phyloP scores from a whole-genome alignment of 2,113 vertebrate species.

The Gymnobelideus leadbeateri region DNA sequence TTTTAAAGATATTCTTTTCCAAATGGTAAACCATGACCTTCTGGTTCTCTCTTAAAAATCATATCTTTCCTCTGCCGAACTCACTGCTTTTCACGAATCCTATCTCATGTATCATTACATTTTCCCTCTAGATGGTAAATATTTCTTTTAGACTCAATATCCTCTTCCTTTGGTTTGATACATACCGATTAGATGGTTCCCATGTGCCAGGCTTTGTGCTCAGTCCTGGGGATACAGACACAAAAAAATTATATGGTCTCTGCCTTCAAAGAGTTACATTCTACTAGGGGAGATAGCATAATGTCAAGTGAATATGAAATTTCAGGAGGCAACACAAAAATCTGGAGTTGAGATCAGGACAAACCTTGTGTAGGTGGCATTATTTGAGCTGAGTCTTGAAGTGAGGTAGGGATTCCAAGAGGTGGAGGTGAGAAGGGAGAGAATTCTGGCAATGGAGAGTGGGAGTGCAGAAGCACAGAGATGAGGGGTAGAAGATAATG shows the following conservation, averaged over 20 bases:
- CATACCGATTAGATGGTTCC: neutral
- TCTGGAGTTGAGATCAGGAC: neutral
- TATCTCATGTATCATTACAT: neutral
- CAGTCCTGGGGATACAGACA: neutral
- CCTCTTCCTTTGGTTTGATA: neutral
- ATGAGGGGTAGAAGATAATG: neutral
- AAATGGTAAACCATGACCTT: neutral
- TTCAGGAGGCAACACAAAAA: neutral
- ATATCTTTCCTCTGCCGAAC: neutral
- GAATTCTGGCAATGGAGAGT: neutral
- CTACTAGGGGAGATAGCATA: neutral
- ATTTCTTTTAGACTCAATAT: neutral
- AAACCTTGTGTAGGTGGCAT: neutral
- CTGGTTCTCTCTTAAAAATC: conserved; percentile 48
- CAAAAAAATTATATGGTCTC: neutral
- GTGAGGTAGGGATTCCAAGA: neutral
- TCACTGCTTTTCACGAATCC: neutral
- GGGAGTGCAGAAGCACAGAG: neutral
- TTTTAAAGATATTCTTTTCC: neutral
- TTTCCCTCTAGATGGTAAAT: neutral
- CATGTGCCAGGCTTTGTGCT: neutral
- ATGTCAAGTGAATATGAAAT: neutral
- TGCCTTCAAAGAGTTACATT: neutral
- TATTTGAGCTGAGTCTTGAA: neutral
- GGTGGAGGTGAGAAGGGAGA: neutral